phyloP scores from a whole-genome alignment of 2,113 vertebrate genomes.

The Pardalotus punctatus region DNA sequence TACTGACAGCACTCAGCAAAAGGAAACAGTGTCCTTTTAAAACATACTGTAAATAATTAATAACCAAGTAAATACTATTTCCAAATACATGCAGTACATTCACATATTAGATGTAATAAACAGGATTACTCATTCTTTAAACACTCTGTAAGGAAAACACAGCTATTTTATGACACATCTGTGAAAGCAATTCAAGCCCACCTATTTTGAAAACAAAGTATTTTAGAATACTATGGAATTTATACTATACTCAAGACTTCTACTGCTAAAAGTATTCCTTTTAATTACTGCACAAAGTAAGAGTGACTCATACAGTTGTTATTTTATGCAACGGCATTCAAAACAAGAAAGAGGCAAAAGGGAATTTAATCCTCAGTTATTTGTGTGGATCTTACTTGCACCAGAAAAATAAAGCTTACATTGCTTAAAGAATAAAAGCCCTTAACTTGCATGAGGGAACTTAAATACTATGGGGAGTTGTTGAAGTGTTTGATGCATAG shows the following conservation, averaged over 20 bases:
- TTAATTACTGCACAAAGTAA: background rate
- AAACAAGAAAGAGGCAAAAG: background rate
- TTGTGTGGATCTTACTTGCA: background rate
- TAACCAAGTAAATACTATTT: background rate
- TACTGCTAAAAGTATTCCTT: background rate
- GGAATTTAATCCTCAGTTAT: background rate
- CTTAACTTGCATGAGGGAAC: background rate
- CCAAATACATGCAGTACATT: background rate
- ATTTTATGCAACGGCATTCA: background rate
- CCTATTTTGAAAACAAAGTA: background rate
- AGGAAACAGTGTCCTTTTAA: background rate
- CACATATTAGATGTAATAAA: background rate
- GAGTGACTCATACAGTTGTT: background rate
- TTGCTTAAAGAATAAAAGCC: background rate
- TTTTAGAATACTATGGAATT: background rate
- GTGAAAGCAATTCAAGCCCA: background rate
- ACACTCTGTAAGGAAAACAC: background rate
- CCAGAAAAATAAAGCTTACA: background rate
- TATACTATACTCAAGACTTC: background rate
- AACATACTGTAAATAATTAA: slow-evolving; percentile 23
- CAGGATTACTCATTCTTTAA: background rate
- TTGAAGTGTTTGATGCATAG: background rate
- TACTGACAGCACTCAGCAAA: background rate
- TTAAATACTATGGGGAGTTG: background rate
- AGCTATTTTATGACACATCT: background rate